Base-by-base conservation (phyloP, 2,113 vertebrate species). In the Cairina moschata region DNA sequence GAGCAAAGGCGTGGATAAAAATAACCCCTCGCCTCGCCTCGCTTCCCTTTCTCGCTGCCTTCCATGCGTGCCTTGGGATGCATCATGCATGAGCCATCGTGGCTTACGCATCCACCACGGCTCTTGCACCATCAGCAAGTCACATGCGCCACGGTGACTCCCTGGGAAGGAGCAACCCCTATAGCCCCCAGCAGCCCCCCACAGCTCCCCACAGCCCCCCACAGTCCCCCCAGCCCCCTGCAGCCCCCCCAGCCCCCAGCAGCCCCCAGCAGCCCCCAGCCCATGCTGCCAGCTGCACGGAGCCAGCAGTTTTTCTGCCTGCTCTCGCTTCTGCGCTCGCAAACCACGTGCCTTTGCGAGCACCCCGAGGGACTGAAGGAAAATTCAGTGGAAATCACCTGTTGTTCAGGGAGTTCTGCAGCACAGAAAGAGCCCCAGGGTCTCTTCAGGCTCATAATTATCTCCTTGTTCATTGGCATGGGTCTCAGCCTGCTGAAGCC, bases 281-380 rank as follows among this genome's bases (percentile, higher is more conserved):
- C 50, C 74, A 31, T 6, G 18, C 22, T 3, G 3, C 68, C 22
- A 59, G 26, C n/a, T 10, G 18, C 74, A 22, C 31, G 36, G 7
- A 4, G 38, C 52, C 16, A 16, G 59, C 60, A 26, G 26, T 52
- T 56, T 31, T 8, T 86, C 36, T 71, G 54, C 40, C 60, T 6
- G 11, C 34, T 71, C 20, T 21, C 0, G 0, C 25, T 56, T 34
- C 0, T 7, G 73, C n/a, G 3, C 8, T 18, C n/a, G 5, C 40
- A 8, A 6, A 4, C 22, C 38, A 1, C 1, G 0, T 11, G 8
- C 3, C 20, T 8, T 8, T 42, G 15, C 22, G 16, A 83, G 13
- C 5, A 8, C 69, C 28, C 40, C 1, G 1, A 7, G 22, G 29
- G 2, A 36, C 8, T 32, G 4, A 59, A 76, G 62, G 3, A 6